Conservation (phyloP, 2,888 invertebrate genomes). For the Chorisops tibialis region DNA sequence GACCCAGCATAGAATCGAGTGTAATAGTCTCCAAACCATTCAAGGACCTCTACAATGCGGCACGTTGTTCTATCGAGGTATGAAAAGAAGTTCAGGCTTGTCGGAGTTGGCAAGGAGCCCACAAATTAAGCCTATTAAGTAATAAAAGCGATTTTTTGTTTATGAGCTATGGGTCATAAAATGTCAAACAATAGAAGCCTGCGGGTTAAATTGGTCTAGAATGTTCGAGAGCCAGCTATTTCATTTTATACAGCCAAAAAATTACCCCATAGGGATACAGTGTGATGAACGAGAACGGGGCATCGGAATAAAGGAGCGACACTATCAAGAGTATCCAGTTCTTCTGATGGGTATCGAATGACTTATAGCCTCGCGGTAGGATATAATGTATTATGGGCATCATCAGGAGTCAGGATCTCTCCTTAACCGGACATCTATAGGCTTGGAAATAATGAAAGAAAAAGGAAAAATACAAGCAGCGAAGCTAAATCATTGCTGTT, state of each 20-base stretch:
- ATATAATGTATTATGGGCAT: conserved; percentile 8
- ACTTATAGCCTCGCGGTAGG: conserved; percentile 16
- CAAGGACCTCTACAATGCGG: too few relatives aligned
- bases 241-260: not conserved
- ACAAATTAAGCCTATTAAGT: conserved; percentile 19
- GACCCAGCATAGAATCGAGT: too few relatives aligned
- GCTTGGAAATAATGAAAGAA: not conserved
- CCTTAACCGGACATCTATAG: not conserved
- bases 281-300: too few relatives aligned
- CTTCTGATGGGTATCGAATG: conserved; percentile 16
- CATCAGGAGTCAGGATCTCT: not conserved
- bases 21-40: too few relatives aligned
- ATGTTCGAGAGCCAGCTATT: too few relatives aligned
- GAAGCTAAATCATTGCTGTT: not conserved
- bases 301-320: too few relatives aligned
- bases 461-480: conserved; percentile 1
- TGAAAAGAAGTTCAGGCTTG: too few relatives aligned
- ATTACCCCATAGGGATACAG: not conserved
- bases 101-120: too few relatives aligned
- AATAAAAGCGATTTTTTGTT: conserved; percentile 5
- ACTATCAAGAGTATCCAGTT: too few relatives aligned
- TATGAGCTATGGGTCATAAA: not conserved
- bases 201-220: not conserved
- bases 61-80: too few relatives aligned
- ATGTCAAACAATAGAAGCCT: not conserved